Conservation (phyloP, 2,888 invertebrate genomes). For the Mimas tiliae region DNA sequence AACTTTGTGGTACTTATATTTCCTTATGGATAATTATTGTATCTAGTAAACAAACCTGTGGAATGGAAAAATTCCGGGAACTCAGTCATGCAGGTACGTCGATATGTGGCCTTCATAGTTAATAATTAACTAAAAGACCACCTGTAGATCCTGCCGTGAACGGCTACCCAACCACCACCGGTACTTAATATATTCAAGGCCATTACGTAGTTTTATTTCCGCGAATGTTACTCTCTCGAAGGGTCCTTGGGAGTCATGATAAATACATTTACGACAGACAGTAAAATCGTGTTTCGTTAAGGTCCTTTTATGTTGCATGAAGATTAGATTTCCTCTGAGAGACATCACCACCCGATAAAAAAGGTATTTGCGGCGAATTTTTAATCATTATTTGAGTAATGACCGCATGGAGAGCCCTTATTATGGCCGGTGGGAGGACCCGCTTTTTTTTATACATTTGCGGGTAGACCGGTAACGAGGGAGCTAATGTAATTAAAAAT, state of each 20-base stretch:
- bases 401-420: constrained; percentile 62
- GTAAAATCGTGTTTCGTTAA: constrained; percentile 24
- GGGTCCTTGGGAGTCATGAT: neutral
- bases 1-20: neutral
- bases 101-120: constrained; percentile 30
- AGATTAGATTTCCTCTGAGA: constrained; percentile 44
- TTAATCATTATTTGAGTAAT: constrained; percentile 62
- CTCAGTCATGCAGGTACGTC: neutral
- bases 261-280: constrained; percentile 24
- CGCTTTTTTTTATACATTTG: constrained; percentile 59
- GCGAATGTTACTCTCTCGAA: constrained; percentile 15
- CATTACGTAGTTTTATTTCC: constrained; percentile 21
- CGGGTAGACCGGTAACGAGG: constrained; percentile 54
- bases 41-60: neutral
- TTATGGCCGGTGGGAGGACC: constrained; percentile 58
- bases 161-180: constrained; percentile 2
- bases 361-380: constrained; percentile 49
- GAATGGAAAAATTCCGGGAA: neutral
- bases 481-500: constrained; percentile 56
- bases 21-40: neutral
- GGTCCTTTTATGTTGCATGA: constrained; percentile 24
- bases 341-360: constrained; percentile 43
- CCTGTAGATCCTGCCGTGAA: constrained; percentile 46
- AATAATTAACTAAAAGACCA: constrained; percentile 49
- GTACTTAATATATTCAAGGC: constrained; percentile 25